Percentiles rank a stretch among this genome's conserved stretches.
phyloP scores from a whole-genome alignment of 2,113 vertebrate genomes.

The Rhinolophus sinicus region DNA sequence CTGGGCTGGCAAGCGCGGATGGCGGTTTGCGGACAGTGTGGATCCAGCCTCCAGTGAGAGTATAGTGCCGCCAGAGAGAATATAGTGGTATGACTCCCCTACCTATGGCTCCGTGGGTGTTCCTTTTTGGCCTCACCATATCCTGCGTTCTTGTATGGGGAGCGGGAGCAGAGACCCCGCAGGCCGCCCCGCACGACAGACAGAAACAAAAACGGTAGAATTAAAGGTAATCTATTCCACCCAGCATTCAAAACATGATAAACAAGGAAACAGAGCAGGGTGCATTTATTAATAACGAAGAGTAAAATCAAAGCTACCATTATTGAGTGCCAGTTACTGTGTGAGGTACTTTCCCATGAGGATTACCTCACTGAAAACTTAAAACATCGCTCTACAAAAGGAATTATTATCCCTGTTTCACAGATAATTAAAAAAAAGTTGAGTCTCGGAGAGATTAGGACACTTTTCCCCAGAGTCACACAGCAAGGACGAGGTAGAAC shows the following conservation, averaged over 20 bases:
- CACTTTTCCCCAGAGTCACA: background rate
- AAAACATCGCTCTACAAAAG: background rate
- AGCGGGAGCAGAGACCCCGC: too few relatives aligned
- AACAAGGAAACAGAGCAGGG: slow-evolving; percentile 9
- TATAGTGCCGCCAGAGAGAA: too few relatives aligned
- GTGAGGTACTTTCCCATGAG: background rate
- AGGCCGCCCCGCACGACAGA: too few relatives aligned
- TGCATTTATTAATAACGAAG: background rate
- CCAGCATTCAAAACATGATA: background rate
- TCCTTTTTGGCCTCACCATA: too few relatives aligned
- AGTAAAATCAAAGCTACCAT: slow-evolving; percentile 25
- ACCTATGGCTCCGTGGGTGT: too few relatives aligned
- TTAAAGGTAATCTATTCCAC: background rate
- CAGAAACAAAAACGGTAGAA: background rate
- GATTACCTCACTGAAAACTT: background rate
- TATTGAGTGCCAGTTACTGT: background rate
- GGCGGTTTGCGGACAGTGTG: too few relatives aligned
- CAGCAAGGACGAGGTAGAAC: background rate
- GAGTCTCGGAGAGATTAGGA: background rate
- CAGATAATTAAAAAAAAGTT: background rate
- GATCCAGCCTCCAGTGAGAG: too few relatives aligned
- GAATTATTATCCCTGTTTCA: background rate
- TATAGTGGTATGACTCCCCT: too few relatives aligned
- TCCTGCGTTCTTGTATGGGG: too few relatives aligned
- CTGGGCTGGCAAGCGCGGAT: too few relatives aligned